Conservation (phyloP, 2,797 vertebrate genomes). For the Acanthopagrus latus region DNA sequence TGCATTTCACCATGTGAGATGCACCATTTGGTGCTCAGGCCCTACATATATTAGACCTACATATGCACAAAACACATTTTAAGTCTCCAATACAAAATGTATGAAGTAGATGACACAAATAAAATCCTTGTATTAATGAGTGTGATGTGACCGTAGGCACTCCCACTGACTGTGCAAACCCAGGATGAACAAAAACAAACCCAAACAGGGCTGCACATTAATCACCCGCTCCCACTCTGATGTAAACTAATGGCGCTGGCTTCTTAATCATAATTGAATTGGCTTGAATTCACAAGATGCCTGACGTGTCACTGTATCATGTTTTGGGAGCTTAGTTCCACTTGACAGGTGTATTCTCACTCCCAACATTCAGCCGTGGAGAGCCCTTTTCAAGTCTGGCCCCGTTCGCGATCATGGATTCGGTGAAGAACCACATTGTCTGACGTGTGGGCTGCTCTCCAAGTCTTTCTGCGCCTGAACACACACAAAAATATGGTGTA, state of each 20-base stretch:
- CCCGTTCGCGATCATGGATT: background rate
- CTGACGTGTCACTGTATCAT: slow-evolving; percentile 58
- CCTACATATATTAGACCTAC: too few relatives aligned
- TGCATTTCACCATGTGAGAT: too few relatives aligned
- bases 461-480: slow-evolving; percentile 33
- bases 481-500: slow-evolving; percentile 19
- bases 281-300: slow-evolving; percentile 54
- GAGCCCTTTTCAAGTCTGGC: slow-evolving; percentile 43
- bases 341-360: slow-evolving; percentile 47
- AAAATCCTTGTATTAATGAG: slow-evolving; percentile 35
- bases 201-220: slow-evolving; percentile 55
- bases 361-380: slow-evolving; percentile 17
- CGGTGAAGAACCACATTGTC: slow-evolving; percentile 50
- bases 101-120: slow-evolving; percentile 19
- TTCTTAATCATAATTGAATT: slow-evolving; percentile 64
- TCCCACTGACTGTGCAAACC: slow-evolving; percentile 32
- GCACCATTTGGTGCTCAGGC: too few relatives aligned
- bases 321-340: slow-evolving; percentile 67
- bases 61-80: too few relatives aligned
- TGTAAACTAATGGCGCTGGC: slow-evolving; percentile 54
- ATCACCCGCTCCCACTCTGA: slow-evolving; percentile 60
- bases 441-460: slow-evolving; percentile 47
- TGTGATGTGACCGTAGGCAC: slow-evolving; percentile 9
- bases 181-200: slow-evolving; percentile 44
- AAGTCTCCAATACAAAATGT: slow-evolving; percentile 14